These are phyloP conservation scores for Chondrosia reniformis DNA, from an alignment of 37 sponge, comb jelly and placozoan genomes.

Conservation along the genomic window DNA sequence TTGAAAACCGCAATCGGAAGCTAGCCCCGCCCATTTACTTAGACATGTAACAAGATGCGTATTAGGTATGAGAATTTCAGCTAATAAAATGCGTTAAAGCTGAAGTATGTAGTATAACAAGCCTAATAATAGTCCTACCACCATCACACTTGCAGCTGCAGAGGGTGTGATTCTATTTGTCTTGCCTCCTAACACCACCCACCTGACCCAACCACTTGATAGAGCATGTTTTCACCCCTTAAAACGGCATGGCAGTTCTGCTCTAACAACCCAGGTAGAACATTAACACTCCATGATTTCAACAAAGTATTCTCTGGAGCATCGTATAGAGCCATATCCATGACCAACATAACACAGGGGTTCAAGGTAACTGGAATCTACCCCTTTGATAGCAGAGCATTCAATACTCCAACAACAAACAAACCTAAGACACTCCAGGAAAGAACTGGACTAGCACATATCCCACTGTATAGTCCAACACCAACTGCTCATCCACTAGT, in stretches of 20 bases:
- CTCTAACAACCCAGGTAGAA: conserved; percentile 29
- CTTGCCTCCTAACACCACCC: conserved; percentile 29
- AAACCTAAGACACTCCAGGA: background rate
- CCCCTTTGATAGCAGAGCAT: conserved; percentile 15
- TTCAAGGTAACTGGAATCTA: conserved; percentile 48
- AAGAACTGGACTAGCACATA: conserved; percentile 15
- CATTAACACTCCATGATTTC: conserved; percentile 30
- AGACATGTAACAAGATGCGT: too few species aligned
- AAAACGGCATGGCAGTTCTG: too few species aligned
- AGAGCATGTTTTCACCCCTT: conserved; percentile 26
- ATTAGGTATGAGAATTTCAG: too few species aligned
- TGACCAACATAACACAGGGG: conserved; percentile 35
- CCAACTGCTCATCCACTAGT: background rate
- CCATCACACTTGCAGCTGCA: conserved; percentile 4
- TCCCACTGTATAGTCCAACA: conserved; percentile 13
- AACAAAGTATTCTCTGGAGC: conserved; percentile 25
- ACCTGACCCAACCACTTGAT: conserved; percentile 28
- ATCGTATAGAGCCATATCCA: conserved; percentile 43
- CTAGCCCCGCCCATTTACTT: too few species aligned
- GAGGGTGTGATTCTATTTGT: conserved; percentile 3
- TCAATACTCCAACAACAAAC: background rate
- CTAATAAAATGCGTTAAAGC: too few species aligned
- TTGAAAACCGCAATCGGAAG: too few species aligned
- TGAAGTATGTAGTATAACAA: too few species aligned
- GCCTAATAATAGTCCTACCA: conserved; percentile 8